These are phyloP conservation scores for Phrixothrix hirtus DNA, from an alignment of 2,888 invertebrate genomes.

Conservation along the genomic window DNA sequence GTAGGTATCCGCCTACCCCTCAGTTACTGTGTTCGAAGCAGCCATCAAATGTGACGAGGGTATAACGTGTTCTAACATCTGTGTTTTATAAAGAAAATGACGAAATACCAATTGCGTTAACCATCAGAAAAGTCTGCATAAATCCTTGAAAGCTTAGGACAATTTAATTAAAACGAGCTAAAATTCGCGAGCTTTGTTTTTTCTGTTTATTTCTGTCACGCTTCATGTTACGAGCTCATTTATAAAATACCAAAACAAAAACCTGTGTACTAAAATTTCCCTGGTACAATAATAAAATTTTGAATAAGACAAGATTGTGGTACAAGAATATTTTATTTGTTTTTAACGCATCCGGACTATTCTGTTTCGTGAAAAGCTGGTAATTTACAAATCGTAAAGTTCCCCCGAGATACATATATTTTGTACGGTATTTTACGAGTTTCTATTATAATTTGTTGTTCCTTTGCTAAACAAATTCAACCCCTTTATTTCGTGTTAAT, in stretches of 20 bases:
- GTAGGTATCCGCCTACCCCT: conserved; percentile 11
- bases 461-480: no score
- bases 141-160: no score
- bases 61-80: conserved; percentile 5
- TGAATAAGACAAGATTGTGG: conserved; percentile 11
- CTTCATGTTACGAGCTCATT: no score
- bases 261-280: background rate
- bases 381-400: conserved; percentile 12
- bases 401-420: conserved; percentile 5
- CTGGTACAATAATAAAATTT: conserved; percentile 12
- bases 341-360: conserved; percentile 10
- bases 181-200: no score
- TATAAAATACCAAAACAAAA: conserved; percentile 10
- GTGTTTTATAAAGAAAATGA: conserved; percentile 6
- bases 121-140: no score
- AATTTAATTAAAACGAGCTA: no score
- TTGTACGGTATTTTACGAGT: background rate
- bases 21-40: conserved; percentile 13
- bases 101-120: background rate
- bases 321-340: conserved; percentile 5
- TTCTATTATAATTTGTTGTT: conserved; percentile 1
- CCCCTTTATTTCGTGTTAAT: no score
- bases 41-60: conserved; percentile 23
- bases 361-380: conserved; percentile 2
- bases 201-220: no score